These are phyloP conservation scores for Forbesichthys agassizii DNA, from an alignment of 2,113 vertebrate genomes.

Conservation along the genomic window DNA sequence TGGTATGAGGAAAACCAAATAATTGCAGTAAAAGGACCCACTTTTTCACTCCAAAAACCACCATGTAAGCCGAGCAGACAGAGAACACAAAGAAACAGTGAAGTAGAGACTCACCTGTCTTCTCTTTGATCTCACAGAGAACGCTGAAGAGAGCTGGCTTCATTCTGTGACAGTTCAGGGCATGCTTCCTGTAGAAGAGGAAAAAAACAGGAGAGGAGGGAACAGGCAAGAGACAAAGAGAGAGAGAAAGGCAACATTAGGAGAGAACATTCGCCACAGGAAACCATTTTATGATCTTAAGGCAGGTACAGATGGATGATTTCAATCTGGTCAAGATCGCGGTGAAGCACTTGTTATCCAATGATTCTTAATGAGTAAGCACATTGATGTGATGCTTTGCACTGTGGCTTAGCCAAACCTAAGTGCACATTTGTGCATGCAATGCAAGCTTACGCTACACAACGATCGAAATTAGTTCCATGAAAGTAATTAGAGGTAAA, in stretches of 20 bases:
- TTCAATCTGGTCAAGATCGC: not conserved
- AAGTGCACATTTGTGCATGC: conserved; percentile 59
- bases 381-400: conserved; percentile 55
- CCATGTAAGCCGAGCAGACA: conserved; percentile 33
- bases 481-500: conserved; percentile 36
- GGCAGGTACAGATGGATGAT: conserved; percentile 34
- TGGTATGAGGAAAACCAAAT: conserved; percentile 12
- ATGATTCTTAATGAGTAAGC: conserved; percentile 39
- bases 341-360: conserved; percentile 17
- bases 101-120: conserved; percentile 82
- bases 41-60: conserved; percentile 17
- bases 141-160: conserved; percentile 92
- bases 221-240: conserved; percentile 10
- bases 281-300: conserved; percentile 50
- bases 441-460: conserved; percentile 23
- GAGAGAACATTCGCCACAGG: conserved; percentile 56
- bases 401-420: conserved; percentile 58
- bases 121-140: conserved; percentile 93
- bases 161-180: conserved; percentile 92
- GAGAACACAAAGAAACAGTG: conserved; percentile 44
- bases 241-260: conserved; percentile 35
- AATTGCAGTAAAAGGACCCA: conserved; percentile 38
- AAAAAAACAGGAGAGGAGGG: conserved; percentile 46
- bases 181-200: conserved; percentile 82
- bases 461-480: conserved; percentile 1